phyloP scores from a whole-genome alignment of 2,888 invertebrate species.

The Julus scandinavius region DNA sequence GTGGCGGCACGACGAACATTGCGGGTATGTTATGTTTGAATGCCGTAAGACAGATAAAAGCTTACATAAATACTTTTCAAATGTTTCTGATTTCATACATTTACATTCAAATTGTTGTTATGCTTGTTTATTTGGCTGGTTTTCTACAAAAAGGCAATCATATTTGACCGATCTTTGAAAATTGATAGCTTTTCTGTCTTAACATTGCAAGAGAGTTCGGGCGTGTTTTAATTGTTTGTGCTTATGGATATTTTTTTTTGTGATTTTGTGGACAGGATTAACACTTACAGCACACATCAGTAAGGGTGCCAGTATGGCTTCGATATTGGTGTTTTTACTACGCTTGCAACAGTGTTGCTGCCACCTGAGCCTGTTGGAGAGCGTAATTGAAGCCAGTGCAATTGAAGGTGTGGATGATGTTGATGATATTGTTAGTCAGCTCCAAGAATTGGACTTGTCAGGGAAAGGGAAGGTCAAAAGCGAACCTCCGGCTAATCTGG shows the following conservation, averaged over 20 bases:
- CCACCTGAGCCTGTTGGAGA: constrained; percentile 84
- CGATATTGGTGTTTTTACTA: constrained; percentile 78
- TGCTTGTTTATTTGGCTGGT: too few relatives aligned
- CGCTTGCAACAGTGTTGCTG: constrained; percentile 89
- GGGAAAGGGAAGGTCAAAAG: background rate
- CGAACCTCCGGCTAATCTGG: background rate
- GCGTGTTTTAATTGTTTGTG: constrained; percentile 4
- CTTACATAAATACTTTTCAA: too few relatives aligned
- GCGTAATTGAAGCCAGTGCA: constrained; percentile 67
- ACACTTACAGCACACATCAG: background rate
- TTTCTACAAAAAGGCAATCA: too few relatives aligned
- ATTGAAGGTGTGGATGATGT: constrained; percentile 24
- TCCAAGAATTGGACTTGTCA: background rate
- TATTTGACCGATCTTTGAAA: too few relatives aligned
- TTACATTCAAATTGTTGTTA: too few relatives aligned
- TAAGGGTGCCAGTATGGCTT: constrained; percentile 50
- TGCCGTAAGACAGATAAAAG: background rate
- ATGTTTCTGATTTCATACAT: too few relatives aligned
- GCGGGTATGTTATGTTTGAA: background rate
- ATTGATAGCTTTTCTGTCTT: too few relatives aligned
- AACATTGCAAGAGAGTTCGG: too few relatives aligned
- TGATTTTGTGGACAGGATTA: background rate
- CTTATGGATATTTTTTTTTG: background rate
- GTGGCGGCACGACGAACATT: background rate
- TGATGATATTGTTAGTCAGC: background rate